Evolutionary conservation across 2,113 vertebrate genomes (phyloP).

Genomic region (Calypte anna): DNA sequence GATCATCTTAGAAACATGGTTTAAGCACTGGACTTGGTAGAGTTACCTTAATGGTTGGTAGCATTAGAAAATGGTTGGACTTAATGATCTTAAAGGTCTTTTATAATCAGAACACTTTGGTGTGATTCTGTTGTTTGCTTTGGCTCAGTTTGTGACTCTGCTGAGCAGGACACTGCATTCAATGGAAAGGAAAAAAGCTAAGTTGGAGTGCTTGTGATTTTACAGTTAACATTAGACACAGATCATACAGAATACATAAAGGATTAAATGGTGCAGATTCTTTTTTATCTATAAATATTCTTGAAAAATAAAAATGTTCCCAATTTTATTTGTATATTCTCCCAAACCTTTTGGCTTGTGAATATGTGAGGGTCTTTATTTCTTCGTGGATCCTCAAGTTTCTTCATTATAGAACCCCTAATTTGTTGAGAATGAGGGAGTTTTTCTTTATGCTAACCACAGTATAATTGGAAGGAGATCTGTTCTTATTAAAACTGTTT

Average conservation of each 20-base stretch:
- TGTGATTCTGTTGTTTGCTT: background rate
- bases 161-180: background rate
- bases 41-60: background rate
- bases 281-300: background rate
- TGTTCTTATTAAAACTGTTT: background rate
- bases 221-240: background rate
- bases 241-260: background rate
- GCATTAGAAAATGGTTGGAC: too few relatives aligned
- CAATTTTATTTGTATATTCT: background rate
- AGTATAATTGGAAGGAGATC: constrained; percentile 26
- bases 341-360: background rate
- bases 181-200: background rate
- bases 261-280: background rate
- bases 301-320: background rate
- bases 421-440: background rate
- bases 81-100: background rate
- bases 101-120: background rate
- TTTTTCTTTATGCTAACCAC: background rate
- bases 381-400: background rate
- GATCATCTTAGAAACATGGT: background rate
- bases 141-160: background rate
- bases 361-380: background rate
- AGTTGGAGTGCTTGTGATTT: background rate
- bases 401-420: background rate
- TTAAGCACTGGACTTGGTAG: background rate